Base-by-base conservation (phyloP, 2,797 vertebrate species). In the Esox masquinongy region DNA sequence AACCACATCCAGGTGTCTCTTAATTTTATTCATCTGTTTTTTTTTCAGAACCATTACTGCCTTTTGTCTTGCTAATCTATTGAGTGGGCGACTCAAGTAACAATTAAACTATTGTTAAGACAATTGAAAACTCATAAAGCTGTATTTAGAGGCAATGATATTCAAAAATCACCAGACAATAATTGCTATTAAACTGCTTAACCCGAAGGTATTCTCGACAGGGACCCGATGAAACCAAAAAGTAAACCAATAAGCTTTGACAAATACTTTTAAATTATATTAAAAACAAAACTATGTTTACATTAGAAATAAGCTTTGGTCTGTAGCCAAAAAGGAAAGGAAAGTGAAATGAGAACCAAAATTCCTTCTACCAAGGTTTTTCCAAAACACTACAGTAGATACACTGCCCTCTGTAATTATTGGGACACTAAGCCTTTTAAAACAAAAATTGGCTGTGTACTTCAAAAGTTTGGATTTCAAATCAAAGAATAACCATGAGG, bases 71-170 rank as follows among this genome's bases (percentile, higher is more conserved):
- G 84, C 90, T 82, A 81, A 87, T 78, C 81, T 85, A 76, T 75
- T 49, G 91, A 89, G 93, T 93, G 89, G 92, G 92, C 85, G 88
- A 85, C 82, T 69, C 82, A 90, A 88, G 86, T 82, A 86, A 92
- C 92, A 94, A 94, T 93, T 93, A 92, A 90, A 91, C 90, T 91
- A 92, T 93, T 94, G 91, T 93, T 89, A 81, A 90, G 88, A 89
- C 88, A 89, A 93, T 88, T 90, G 90, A 90, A 88, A 89, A 82
- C 88, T 90, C 87, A 90, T 92, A 90, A 91, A 93, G 90, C 85
- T 91, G 84, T 87, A 81, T 84, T 91, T 87, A 89, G 86, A 81
- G 70, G 72, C 83, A 76, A 88, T 87, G 84, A 91, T 88, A 90
- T 87, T 86, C 82, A 74, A 86, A 81, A 81, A 88, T 83, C 87